Base-by-base conservation (phyloP, 2,888 invertebrate species). In the Aspidiotus destructor region DNA sequence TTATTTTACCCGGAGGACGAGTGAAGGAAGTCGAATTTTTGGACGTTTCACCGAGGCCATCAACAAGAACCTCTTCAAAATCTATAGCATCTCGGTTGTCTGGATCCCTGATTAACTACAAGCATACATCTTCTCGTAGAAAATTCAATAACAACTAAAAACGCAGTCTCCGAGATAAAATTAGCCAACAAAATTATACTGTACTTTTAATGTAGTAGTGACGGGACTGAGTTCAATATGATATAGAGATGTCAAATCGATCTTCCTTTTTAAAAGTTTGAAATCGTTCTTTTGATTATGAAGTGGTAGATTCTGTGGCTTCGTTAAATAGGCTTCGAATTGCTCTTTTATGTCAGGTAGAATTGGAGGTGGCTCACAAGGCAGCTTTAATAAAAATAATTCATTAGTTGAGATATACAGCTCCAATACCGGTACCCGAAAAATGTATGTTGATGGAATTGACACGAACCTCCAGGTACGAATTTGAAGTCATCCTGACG, bases 21-120 rank as follows among this genome's bases (percentile, higher is more conserved):
- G 83, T 83, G 81, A 94, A 84, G 0, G 92, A 92, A 76, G 88
- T 82, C 0, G 89, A 89, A 77, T 88, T 90, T 74, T 81, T 83
- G 0, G 87, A 82, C 71, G 83, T 86, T 68, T 82, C 42, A 7
- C 67, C 70, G 5, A 67, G 13, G 52, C 62, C 81, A 72, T 82
- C 79, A 6, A 83, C 73, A 28, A 78, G 75, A 0, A 84, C 81
- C 76, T 87, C 87, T 44, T 80, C 78, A 73, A 88, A 86, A 72
- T 86, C 86, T 8, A 84, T 78, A 70, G 92, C 84, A 76, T 86
- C 81, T 7, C 92, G 92, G 1, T 87, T 89, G 42, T 85, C 81
- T 1, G 84, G 84, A 77, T 94, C 86, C 73, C 92, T 79, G 5
- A 28, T 28, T 28, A 28, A 28, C 28, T 28, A 28, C 28, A 28